Evolutionary conservation across 2,888 invertebrate genomes (phyloP), one percentile per base, ranked within the genome.

Genomic region (Trisateles emortualis): DNA sequence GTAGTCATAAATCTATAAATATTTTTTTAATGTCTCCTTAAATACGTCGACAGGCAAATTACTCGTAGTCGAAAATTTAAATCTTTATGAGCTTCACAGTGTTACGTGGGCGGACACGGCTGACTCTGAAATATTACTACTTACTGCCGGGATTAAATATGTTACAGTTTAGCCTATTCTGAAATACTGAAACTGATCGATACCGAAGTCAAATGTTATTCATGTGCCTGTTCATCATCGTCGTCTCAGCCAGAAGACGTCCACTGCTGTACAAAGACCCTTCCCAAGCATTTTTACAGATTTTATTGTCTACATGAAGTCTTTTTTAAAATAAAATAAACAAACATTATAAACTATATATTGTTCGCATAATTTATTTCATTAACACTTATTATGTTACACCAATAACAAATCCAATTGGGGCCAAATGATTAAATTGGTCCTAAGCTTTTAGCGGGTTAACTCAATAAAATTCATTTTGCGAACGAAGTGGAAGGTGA

Each of bases 381-480:
- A n/a, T 22, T 22, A 33, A 10, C 6, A 6, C 24, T 29, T 32
- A 22, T 9, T 36, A 35, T 32, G 38, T 64, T 68, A 52, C 49
- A 46, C 54, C 55, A 43, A 57, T 66, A 66, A 63, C 39, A 51
- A 75, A 73, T 53, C 57, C 68, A 69, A 74, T 79, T 83, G 78
- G 68, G 71, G 61, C 47, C 70, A 77, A 81, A 79, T 82, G 76
- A 83, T 79, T 73, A 79, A 80, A 83, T 83, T 76, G 72, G 72
- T 71, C 67, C 76, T 68, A 68, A 76, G 81, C 83, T 84, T 78
- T 83, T 79, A 81, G 70, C 57, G 65, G 55, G 75, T 68, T 82
- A 84, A 87, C 78, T 77, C 74, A 74, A 87, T 87, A 83, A 84
- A 83, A 82, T 81, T 81, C 71, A 83, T 85, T 85, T 78, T 61